These are phyloP conservation scores for Gortyna flavago DNA, from an alignment of 2,888 invertebrate genomes.

Conservation along the genomic window DNA sequence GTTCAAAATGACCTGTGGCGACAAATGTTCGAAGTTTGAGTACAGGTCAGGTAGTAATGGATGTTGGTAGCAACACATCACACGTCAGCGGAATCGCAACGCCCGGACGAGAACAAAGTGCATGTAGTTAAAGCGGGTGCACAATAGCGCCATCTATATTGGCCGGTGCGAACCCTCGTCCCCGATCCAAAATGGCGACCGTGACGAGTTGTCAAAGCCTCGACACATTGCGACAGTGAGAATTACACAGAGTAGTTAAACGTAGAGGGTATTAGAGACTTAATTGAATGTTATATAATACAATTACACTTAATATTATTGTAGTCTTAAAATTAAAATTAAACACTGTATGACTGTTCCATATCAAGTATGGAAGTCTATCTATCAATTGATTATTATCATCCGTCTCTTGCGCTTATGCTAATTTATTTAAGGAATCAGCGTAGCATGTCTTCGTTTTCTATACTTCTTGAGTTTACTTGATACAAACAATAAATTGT, in stretches of 20 bases:
- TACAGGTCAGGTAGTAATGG: slow-evolving; percentile 72
- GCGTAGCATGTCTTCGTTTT: too few relatives aligned
- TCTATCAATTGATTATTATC: too few relatives aligned
- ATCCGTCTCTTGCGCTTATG: too few relatives aligned
- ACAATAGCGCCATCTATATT: slow-evolving; percentile 85
- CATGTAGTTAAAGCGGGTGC: slow-evolving; percentile 83
- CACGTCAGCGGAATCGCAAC: slow-evolving; percentile 85
- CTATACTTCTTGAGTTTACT: too few relatives aligned
- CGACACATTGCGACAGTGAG: slow-evolving; percentile 71
- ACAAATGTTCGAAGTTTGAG: slow-evolving; percentile 22
- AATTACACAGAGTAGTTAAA: slow-evolving; percentile 55
- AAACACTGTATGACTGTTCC: too few relatives aligned
- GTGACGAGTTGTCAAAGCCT: slow-evolving; percentile 70
- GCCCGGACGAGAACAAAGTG: slow-evolving; percentile 83
- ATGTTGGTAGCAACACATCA: slow-evolving; percentile 79
- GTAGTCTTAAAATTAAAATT: neutral
- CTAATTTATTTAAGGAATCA: too few relatives aligned
- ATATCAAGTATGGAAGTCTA: too few relatives aligned
- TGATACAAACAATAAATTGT: neutral
- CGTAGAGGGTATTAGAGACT: slow-evolving; percentile 11
- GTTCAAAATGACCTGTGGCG: slow-evolving; percentile 69
- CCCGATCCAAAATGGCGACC: slow-evolving; percentile 76
- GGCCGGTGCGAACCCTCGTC: slow-evolving; percentile 68
- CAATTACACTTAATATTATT: neutral
- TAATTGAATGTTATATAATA: slow-evolving; percentile 9